phyloP scores from a whole-genome alignment of 2,888 invertebrate genomes.

The Tiphia femorata region DNA sequence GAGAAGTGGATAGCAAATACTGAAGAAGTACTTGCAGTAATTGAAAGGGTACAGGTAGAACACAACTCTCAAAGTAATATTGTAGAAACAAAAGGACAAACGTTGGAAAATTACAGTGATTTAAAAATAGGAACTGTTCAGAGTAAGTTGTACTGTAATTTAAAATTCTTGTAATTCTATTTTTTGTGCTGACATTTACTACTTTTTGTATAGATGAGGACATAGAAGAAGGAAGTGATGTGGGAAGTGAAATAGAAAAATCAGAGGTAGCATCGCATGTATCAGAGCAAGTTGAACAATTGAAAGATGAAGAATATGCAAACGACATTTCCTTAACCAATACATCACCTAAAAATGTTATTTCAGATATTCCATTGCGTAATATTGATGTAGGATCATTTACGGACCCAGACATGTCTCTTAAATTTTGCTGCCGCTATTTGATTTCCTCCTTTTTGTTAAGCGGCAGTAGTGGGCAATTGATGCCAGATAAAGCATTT shows the following conservation, averaged over 20 bases:
- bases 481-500: constrained; percentile 81
- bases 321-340: constrained; percentile 48
- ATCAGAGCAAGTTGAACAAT: constrained; percentile 25
- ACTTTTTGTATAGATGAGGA: constrained; percentile 47
- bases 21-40: constrained; percentile 31
- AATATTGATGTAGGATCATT: constrained; percentile 78
- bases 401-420: constrained; percentile 75
- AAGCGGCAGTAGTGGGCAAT: constrained; percentile 73
- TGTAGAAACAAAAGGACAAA: constrained; percentile 47
- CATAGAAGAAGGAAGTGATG: constrained; percentile 55
- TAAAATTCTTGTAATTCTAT: not conserved
- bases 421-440: constrained; percentile 81
- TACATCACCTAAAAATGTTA: constrained; percentile 43
- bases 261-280: constrained; percentile 33
- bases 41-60: constrained; percentile 30
- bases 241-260: constrained; percentile 51
- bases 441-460: constrained; percentile 81
- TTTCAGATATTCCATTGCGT: constrained; percentile 57
- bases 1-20: constrained; percentile 59
- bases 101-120: constrained; percentile 52
- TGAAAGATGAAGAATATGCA: constrained; percentile 45
- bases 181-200: not conserved
- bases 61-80: constrained; percentile 32
- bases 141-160: constrained; percentile 39
- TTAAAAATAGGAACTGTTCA: constrained; percentile 53